These are phyloP conservation scores for Chloroceryle amazona DNA, from an alignment of 2,797 vertebrate species.

Conservation along the genomic window DNA sequence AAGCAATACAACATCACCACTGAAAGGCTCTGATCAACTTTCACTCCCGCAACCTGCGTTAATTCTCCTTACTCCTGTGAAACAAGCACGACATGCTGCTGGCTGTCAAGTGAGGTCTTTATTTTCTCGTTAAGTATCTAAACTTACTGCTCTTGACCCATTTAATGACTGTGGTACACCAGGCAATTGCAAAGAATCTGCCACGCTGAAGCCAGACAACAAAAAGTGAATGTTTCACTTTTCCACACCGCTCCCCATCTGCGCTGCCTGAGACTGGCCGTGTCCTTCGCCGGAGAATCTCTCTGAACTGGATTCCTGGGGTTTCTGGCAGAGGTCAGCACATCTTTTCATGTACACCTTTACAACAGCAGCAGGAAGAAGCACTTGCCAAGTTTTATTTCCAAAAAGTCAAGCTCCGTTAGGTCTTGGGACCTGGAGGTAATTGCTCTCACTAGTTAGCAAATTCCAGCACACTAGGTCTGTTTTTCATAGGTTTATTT, in stretches of 20 bases:
- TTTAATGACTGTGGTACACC: slow-evolving; percentile 68
- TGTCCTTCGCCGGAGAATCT: slow-evolving; percentile 43
- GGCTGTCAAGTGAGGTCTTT: slow-evolving; percentile 63
- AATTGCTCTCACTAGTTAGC: slow-evolving; percentile 76
- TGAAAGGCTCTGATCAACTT: slow-evolving; percentile 53
- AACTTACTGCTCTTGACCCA: slow-evolving; percentile 59
- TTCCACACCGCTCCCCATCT: slow-evolving; percentile 56
- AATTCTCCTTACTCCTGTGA: slow-evolving; percentile 46
- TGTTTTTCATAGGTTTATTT: slow-evolving; percentile 87
- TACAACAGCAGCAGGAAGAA: slow-evolving; percentile 69
- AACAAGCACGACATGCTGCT: not conserved
- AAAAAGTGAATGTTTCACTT: slow-evolving; percentile 34
- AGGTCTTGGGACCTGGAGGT: slow-evolving; percentile 66
- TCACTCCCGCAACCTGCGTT: slow-evolving; percentile 13
- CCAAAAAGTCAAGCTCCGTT: slow-evolving; percentile 72
- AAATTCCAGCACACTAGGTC: slow-evolving; percentile 81
- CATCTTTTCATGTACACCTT: slow-evolving; percentile 77
- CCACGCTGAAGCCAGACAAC: slow-evolving; percentile 64
- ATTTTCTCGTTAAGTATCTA: slow-evolving; percentile 64
- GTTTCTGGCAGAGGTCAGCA: slow-evolving; percentile 74
- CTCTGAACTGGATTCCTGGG: slow-evolving; percentile 74
- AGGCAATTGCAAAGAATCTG: slow-evolving; percentile 67
- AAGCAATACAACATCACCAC: slow-evolving; percentile 32
- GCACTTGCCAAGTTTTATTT: slow-evolving; percentile 71
- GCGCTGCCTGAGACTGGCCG: slow-evolving; percentile 52